Base-by-base conservation (phyloP, 2,797 vertebrate genomes). In the Thalassophryne amazonica region DNA sequence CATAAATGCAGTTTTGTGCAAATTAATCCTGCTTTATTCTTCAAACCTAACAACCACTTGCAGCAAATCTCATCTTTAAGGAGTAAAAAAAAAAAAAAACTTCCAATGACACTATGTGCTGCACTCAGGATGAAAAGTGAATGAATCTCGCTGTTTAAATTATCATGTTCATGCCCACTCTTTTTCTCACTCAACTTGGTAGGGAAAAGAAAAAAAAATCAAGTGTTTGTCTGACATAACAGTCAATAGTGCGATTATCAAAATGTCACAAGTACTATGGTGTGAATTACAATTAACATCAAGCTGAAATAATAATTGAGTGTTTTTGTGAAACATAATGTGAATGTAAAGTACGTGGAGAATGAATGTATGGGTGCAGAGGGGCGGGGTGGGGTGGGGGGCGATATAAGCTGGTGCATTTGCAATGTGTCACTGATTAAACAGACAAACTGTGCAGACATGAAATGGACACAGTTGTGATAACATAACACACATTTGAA, bases 61-160 rank as follows among this genome's bases (percentile, higher is more conserved):
- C 36, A 42, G 41, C 33, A 42, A 50, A 16, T 30, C 10, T 37
- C 2, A 40, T 35, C 23, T 31, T 29, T 60, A 25, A 41, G 48
- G 18, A 22, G 41, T 4, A 20, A 15, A 16, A 48, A 34, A 21
- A 1, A 10, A 20, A 40, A 61, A 53, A 59, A 84, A 83, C 73
- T 84, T 83, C 39, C 71, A 68, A 10, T 74, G 76, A 75, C 81
- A 77, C 77, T 73, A 45, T 53, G 68, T 67, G 72, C 65, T 76
- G 19, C 59, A 60, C 64, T 79, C 76, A 61, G 65, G 73, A 76
- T 79, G 72, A 80, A 85, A 84, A 84, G 78, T 83, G 85, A 86
- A 83, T 82, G 68, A 69, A 76, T 90, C 83, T 88, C 88, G 73
- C 86, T 89, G 88, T 88, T 88, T 90, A 88, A 90, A 90, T 90